Evolutionary conservation across 2,888 invertebrate species (phyloP).

Genomic region (Julus scanicus): DNA sequence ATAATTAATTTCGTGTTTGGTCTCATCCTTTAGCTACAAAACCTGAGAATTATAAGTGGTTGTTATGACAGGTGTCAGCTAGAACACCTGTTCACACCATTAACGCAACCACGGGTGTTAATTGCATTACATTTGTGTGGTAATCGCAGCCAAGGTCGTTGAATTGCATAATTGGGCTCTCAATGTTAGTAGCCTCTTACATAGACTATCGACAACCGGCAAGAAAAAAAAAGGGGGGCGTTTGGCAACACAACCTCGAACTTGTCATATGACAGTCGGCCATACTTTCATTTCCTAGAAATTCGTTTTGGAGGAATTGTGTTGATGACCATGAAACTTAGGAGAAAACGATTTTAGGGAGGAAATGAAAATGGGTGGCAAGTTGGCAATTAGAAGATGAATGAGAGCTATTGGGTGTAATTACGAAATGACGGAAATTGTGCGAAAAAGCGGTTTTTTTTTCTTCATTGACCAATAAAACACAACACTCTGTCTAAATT

Average conservation of each 20-base stretch:
- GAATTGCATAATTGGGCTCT: neutral
- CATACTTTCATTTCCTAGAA: slow-evolving; percentile 19
- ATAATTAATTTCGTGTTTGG: no score
- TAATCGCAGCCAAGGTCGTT: neutral
- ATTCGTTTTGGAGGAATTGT: neutral
- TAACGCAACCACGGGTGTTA: neutral
- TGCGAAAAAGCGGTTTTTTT: neutral
- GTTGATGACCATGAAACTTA: neutral
- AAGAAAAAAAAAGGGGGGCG: neutral
- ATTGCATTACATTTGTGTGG: neutral
- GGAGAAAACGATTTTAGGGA: neutral
- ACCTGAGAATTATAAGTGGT: no score
- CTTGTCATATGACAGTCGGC: slow-evolving; percentile 27
- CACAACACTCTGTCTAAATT: neutral
- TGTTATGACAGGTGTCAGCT: neutral
- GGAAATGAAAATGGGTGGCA: neutral
- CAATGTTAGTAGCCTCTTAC: slow-evolving; percentile 2
- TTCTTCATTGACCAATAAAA: neutral
- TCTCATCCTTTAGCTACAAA: no score
- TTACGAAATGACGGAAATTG: neutral
- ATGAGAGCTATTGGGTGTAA: neutral
- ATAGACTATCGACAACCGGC: neutral
- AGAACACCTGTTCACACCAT: neutral
- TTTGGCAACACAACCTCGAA: neutral
- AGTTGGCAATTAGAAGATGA: neutral